Conservation (phyloP, 2,113 vertebrate genomes). For the Pampusana beccarii region DNA sequence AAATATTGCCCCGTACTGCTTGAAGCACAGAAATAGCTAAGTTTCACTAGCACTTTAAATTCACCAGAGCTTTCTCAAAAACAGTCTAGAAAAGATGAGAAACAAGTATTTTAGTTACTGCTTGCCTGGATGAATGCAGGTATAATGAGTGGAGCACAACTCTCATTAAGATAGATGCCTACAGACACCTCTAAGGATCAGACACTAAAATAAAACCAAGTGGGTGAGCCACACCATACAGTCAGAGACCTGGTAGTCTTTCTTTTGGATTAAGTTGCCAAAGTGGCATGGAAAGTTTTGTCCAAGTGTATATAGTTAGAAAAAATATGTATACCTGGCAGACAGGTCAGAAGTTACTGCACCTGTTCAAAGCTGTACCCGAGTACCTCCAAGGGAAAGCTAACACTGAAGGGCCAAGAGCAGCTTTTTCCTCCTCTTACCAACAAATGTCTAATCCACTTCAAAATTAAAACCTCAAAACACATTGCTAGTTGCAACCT, state of each 20-base stretch:
- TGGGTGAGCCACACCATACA: neutral
- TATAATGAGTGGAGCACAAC: neutral
- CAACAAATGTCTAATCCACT: neutral
- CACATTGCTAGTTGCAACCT: neutral
- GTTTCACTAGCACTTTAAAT: neutral
- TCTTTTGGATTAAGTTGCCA: neutral
- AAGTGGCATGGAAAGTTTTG: neutral
- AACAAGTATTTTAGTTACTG: neutral
- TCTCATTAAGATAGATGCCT: neutral
- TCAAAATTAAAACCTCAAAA: neutral
- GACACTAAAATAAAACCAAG: neutral
- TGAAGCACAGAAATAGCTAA: neutral
- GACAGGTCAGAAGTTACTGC: neutral
- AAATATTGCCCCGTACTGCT: neutral
- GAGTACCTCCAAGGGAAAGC: neutral
- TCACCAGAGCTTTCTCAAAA: neutral
- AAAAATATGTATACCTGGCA: neutral
- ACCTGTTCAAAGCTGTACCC: neutral
- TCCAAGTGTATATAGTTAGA: neutral
- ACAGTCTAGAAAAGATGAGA: neutral
- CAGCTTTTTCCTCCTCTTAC: neutral
- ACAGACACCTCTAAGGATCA: neutral
- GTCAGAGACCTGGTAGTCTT: neutral
- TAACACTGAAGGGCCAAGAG: neutral
- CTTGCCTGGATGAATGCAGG: neutral